phyloP scores from a whole-genome alignment of 1,140 invertebrate species.

The Luehdorfia chinensis region DNA sequence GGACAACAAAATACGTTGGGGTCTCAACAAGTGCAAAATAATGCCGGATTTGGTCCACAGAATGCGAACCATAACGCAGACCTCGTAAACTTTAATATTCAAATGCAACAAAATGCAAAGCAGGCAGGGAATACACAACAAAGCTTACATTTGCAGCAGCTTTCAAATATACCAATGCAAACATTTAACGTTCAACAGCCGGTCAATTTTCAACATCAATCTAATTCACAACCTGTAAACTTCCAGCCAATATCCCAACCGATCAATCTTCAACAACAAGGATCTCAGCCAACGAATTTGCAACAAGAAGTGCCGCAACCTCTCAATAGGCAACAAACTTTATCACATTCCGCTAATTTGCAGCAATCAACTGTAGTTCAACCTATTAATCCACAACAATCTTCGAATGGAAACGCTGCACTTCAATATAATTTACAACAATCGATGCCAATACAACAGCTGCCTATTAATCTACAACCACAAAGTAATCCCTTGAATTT shows the following conservation, averaged over 20 bases:
- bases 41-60: conserved; percentile 17
- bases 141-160: conserved; percentile 13
- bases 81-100: conserved; percentile 11
- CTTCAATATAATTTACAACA: conserved; percentile 3
- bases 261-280: not conserved
- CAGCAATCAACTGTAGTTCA: not conserved
- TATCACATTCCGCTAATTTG: not conserved
- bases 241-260: conserved; percentile 2
- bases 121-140: conserved; percentile 6
- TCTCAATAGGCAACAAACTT: not conserved
- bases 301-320: not conserved
- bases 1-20: conserved; percentile 24
- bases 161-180: conserved; percentile 13
- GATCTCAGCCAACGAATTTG: too few species aligned
- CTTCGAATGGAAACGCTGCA: not conserved
- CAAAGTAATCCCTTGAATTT: conserved; percentile 2
- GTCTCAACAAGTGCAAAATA: conserved; percentile 23
- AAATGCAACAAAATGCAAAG: conserved; percentile 11
- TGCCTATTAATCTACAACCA: not conserved
- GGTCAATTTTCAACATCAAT: conserved; percentile 1
- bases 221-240: conserved; percentile 5
- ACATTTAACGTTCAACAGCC: conserved; percentile 11
- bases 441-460: conserved; percentile 8
- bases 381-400: conserved; percentile 8
- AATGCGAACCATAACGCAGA: conserved; percentile 28